A percentile compares a stretch with the other conserved stretches of the same genome.
Evolutionary conservation across 2,113 vertebrate species (phyloP).

Genomic region (Azemiops feae): DNA sequence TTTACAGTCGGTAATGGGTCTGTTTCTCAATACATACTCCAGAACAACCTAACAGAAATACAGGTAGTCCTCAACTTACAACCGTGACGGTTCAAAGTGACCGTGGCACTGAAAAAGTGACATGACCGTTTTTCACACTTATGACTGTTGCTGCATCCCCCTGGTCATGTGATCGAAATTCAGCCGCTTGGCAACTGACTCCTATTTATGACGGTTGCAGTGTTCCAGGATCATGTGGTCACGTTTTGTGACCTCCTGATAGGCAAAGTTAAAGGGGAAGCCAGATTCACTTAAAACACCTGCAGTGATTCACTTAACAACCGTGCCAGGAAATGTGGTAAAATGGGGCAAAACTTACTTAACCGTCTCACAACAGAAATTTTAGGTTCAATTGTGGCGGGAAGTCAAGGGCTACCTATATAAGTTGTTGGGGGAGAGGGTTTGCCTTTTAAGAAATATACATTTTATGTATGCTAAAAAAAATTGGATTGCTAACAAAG

Average conservation of each 20-base stretch:
- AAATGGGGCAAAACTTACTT: background rate
- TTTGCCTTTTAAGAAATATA: background rate
- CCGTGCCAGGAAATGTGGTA: background rate
- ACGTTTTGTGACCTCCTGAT: background rate
- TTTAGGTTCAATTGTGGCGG: background rate
- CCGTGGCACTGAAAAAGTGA: background rate
- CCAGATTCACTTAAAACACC: background rate
- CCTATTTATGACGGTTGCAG: background rate
- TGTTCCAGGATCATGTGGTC: background rate
- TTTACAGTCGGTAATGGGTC: background rate
- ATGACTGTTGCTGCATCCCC: background rate
- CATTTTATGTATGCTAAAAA: rapidly evolving
- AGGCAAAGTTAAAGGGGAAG: background rate
- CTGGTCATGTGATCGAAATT: background rate
- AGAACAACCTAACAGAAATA: background rate
- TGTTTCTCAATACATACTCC: too few relatives aligned
- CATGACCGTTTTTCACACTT: background rate
- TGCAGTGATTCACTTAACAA: background rate
- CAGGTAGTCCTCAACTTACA: background rate
- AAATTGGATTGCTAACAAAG: too few relatives aligned
- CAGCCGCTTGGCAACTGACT: background rate
- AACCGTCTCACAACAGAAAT: background rate
- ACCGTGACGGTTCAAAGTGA: background rate
- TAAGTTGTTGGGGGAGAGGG: background rate
- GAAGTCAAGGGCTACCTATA: background rate